phyloP scores from a whole-genome alignment of 2,888 invertebrate genomes.

The Apamea monoglypha region DNA sequence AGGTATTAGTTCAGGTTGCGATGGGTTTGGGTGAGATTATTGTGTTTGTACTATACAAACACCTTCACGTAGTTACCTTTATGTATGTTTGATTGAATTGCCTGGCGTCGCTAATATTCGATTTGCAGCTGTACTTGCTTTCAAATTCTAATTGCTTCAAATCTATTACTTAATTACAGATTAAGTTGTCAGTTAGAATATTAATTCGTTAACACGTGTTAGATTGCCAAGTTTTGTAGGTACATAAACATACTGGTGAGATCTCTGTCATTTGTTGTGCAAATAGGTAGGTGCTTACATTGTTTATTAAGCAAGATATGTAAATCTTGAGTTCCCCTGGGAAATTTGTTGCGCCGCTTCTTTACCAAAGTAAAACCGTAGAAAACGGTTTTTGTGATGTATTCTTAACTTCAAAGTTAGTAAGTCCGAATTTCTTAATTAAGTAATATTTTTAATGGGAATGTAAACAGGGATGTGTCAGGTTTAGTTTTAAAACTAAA shows the following conservation, averaged over 20 bases:
- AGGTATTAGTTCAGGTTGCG: slow-evolving; percentile 67
- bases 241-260: not conserved
- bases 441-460: not conserved
- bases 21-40: slow-evolving; percentile 59
- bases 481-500: not conserved
- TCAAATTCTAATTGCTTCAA: slow-evolving; percentile 41
- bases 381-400: slow-evolving; percentile 10
- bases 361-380: slow-evolving; percentile 16
- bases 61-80: slow-evolving; percentile 23
- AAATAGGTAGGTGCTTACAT: slow-evolving; percentile 9
- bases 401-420: not conserved
- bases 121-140: slow-evolving; percentile 25
- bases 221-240: slow-evolving; percentile 2
- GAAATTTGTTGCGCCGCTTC: slow-evolving; percentile 26
- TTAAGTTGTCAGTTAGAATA: slow-evolving; percentile 22
- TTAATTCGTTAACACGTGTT: slow-evolving; percentile 30
- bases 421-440: slow-evolving; percentile 1
- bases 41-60: slow-evolving; percentile 55
- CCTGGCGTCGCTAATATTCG: slow-evolving; percentile 27
- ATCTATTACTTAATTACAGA: slow-evolving; percentile 35
- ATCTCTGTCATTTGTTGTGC: not conserved
- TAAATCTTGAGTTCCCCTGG: slow-evolving; percentile 37
- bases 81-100: slow-evolving; percentile 39
- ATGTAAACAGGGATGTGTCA: not conserved
- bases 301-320: slow-evolving; percentile 36